Percentiles rank a stretch among this genome's conserved stretches.
phyloP scores from a whole-genome alignment of 35 echinoderm and acorn worm genomes.

The Heliocidaris tuberculata region DNA sequence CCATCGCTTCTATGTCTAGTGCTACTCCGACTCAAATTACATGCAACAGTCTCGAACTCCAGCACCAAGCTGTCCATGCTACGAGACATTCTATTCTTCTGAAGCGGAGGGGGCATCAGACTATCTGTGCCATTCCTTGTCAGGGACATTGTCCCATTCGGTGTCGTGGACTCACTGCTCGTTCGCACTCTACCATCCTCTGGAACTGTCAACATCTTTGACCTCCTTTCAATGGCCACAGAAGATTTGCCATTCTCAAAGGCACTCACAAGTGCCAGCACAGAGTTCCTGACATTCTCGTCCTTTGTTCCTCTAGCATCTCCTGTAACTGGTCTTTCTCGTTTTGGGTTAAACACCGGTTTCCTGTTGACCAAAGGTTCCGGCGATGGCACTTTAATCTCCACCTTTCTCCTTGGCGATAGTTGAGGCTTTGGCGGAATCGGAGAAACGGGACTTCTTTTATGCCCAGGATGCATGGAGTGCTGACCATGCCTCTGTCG shows the following conservation, averaged over 20 bases:
- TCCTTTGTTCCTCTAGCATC: not conserved
- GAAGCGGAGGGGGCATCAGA: not conserved
- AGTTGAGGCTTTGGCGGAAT: not conserved
- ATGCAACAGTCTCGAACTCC: slow-evolving; percentile 20
- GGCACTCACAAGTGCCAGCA: slow-evolving; percentile 33
- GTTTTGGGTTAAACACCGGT: not conserved
- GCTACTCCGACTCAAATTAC: not conserved
- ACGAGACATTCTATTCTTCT: slow-evolving; percentile 38
- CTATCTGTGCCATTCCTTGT: not conserved
- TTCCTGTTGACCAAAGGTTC: not conserved
- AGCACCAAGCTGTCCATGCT: slow-evolving; percentile 47
- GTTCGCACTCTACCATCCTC: not conserved
- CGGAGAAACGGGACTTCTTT: not conserved
- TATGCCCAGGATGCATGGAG: not conserved
- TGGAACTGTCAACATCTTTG: not conserved
- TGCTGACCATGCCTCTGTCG: slow-evolving; percentile 20
- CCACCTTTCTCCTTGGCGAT: slow-evolving; percentile 7
- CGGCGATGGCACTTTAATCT: not conserved
- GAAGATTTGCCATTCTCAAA: slow-evolving; percentile 34
- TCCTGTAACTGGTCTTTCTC: not conserved
- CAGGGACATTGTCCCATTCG: not conserved
- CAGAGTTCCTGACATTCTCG: slow-evolving; percentile 26
- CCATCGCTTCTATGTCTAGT: not conserved
- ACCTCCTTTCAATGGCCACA: not conserved
- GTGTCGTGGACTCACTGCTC: not conserved